A percentile compares a stretch with the other conserved stretches of the same genome.
These are phyloP conservation scores for Nettapus auritus DNA, from an alignment of 2,113 vertebrate genomes.

Conservation along the genomic window DNA sequence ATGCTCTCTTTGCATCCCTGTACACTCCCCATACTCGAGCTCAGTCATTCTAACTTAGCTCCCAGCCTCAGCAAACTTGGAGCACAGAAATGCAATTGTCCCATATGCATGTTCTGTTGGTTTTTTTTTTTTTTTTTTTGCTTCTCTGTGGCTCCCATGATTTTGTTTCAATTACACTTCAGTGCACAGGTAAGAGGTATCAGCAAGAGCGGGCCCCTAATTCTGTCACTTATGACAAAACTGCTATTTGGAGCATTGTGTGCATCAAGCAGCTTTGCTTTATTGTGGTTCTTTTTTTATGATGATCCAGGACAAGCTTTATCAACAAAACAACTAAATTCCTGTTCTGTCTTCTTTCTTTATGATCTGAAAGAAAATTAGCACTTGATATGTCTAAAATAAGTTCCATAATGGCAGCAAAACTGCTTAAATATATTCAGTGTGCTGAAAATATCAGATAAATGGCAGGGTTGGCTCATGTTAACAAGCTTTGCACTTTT, in stretches of 20 bases:
- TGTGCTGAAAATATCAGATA: constrained; percentile 64
- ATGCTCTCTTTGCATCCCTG: neutral
- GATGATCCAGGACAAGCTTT: neutral
- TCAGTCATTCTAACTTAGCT: neutral
- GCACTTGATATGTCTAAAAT: constrained; percentile 54
- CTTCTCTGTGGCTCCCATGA: neutral
- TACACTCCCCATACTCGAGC: neutral
- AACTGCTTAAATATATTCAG: constrained; percentile 41
- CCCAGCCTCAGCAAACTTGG: neutral
- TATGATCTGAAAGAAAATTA: constrained; percentile 39
- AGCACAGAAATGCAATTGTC: neutral
- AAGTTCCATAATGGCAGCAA: constrained; percentile 31
- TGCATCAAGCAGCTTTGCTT: neutral
- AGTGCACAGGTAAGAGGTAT: neutral
- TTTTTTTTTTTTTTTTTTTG: no score
- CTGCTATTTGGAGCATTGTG: neutral
- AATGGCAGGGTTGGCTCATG: constrained; percentile 50
- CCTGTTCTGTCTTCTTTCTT: constrained; percentile 4
- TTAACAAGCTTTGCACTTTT: constrained; percentile 60
- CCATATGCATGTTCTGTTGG: neutral
- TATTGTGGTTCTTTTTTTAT: constrained; percentile 6
- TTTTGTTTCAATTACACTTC: neutral
- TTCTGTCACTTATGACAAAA: constrained; percentile 3
- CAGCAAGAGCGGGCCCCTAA: neutral
- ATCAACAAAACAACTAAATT: constrained; percentile 37